Evolutionary conservation across 2,888 invertebrate species (phyloP).

Genomic region (Leptinotarsa juncta): DNA sequence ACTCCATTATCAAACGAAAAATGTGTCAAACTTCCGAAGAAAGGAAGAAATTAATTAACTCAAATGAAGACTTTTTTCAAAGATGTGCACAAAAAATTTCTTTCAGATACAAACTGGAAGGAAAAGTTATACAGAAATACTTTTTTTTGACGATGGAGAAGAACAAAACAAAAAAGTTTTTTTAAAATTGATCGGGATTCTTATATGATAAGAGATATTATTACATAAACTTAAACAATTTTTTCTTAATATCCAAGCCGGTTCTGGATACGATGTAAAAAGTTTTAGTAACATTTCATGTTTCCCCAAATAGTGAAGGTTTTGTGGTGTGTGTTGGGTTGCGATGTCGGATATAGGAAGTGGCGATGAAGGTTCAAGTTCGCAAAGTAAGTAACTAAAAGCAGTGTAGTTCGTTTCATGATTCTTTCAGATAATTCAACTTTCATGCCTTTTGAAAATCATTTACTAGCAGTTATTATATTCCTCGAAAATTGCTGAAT

Average conservation of each 20-base stretch:
- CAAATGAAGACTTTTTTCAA: too few relatives aligned
- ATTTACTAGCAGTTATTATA: not conserved
- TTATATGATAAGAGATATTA: not conserved
- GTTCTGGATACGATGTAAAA: conserved; percentile 11
- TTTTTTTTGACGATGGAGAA: too few relatives aligned
- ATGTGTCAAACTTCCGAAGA: too few relatives aligned
- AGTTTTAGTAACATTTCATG: conserved; percentile 56
- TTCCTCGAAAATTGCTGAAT: conserved; percentile 34
- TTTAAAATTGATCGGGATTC: too few relatives aligned
- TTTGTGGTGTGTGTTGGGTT: conserved; percentile 62
- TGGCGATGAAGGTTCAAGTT: conserved; percentile 83
- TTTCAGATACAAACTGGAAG: too few relatives aligned
- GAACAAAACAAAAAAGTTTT: too few relatives aligned
- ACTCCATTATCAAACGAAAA: too few relatives aligned
- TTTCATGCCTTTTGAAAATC: not conserved
- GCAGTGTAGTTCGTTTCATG: conserved; percentile 35
- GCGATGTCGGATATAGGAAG: conserved; percentile 84
- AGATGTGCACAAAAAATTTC: too few relatives aligned
- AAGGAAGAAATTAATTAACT: too few relatives aligned
- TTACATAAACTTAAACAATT: not conserved
- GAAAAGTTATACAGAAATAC: too few relatives aligned
- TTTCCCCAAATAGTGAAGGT: conserved; percentile 63
- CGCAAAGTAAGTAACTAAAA: conserved; percentile 76
- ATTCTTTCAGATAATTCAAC: conserved; percentile 22
- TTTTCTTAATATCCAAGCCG: not conserved